phyloP scores from a whole-genome alignment of 2,113 vertebrate genomes.

The Osmerus eperlanus region DNA sequence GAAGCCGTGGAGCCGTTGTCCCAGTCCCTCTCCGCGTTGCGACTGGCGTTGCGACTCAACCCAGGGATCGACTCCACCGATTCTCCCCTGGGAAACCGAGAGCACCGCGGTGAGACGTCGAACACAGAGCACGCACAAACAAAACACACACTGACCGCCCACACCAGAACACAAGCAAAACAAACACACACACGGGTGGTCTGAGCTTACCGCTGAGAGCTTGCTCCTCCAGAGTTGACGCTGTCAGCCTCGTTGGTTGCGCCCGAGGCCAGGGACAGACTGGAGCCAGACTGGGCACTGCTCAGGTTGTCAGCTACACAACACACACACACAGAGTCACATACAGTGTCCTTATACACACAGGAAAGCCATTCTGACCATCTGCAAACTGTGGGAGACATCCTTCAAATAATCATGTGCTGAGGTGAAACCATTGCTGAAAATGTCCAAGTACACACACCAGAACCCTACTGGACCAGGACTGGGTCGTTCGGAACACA shows the following conservation, averaged over 20 bases:
- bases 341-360: too few species aligned
- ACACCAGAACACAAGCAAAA: conserved; percentile 4
- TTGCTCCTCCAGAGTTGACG: conserved; percentile 80
- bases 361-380: too few species aligned
- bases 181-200: background rate
- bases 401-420: too few species aligned
- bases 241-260: conserved; percentile 84
- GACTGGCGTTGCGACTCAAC: conserved; percentile 85
- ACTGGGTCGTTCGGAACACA: too few species aligned
- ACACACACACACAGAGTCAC: background rate
- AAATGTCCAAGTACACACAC: too few species aligned
- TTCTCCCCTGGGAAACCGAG: conserved; percentile 82
- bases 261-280: conserved; percentile 80
- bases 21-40: conserved; percentile 93
- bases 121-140: background rate
- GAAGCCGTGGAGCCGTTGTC: conserved; percentile 91
- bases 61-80: conserved; percentile 87
- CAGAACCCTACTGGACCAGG: too few species aligned
- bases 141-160: background rate
- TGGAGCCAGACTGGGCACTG: conserved; percentile 87
- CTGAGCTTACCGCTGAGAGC: conserved; percentile 79
- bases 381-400: too few species aligned
- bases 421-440: too few species aligned
- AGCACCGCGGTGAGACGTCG: background rate
- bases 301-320: conserved; percentile 80